These are phyloP conservation scores for Malurus splendens DNA, from an alignment of 2,797 vertebrate genomes.

Conservation along the genomic window DNA sequence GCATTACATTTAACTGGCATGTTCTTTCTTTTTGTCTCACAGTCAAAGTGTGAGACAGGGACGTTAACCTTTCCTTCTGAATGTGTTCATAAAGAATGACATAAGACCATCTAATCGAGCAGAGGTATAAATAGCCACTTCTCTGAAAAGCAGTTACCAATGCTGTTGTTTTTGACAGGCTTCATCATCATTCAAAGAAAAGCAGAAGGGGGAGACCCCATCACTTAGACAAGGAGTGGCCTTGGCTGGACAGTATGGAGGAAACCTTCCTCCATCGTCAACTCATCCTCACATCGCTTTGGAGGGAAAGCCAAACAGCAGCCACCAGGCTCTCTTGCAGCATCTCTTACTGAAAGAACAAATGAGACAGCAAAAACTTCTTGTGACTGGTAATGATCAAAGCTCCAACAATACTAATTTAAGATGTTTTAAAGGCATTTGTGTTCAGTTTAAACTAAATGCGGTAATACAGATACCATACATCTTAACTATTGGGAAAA, in stretches of 20 bases:
- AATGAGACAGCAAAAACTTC: constrained; percentile 93
- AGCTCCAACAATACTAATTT: neutral
- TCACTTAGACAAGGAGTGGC: constrained; percentile 77
- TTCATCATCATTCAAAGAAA: constrained; percentile 85
- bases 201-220: constrained; percentile 80
- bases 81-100: neutral
- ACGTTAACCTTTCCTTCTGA: neutral
- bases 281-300: constrained; percentile 71
- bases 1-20: constrained; percentile 15
- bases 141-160: neutral
- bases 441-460: neutral
- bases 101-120: neutral
- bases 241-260: constrained; percentile 83
- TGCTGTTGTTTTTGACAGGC: constrained; percentile 72
- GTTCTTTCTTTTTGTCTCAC: neutral
- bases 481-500: neutral
- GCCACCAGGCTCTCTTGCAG: constrained; percentile 95
- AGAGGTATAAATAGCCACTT: neutral
- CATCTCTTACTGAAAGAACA: constrained; percentile 96
- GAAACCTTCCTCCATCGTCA: constrained; percentile 78
- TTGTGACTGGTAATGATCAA: constrained; percentile 82
- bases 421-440: neutral
- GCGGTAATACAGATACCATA: neutral
- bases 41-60: neutral
- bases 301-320: constrained; percentile 91